These are phyloP conservation scores for Busseola fusca DNA, from an alignment of 2,888 invertebrate genomes.

Conservation along the genomic window DNA sequence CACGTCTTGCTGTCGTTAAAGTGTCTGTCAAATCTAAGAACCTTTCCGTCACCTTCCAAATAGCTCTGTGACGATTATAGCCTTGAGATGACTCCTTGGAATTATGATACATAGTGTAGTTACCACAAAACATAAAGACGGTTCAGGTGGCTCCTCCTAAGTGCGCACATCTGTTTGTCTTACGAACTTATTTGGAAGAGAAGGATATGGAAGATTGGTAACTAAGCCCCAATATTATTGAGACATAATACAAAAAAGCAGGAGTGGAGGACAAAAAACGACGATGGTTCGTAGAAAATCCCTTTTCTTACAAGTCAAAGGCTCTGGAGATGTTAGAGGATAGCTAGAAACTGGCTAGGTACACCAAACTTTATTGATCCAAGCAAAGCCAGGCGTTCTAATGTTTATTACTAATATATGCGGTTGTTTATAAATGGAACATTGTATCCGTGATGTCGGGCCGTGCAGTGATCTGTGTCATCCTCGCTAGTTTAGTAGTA, in stretches of 20 bases:
- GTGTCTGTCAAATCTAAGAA: neutral
- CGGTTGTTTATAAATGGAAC: slow-evolving; percentile 63
- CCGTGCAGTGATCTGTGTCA: slow-evolving; percentile 74
- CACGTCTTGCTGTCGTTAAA: neutral
- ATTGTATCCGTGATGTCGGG: slow-evolving; percentile 72
- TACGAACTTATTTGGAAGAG: neutral
- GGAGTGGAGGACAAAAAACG: neutral
- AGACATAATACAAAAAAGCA: neutral
- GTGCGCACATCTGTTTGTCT: neutral
- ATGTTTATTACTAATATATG: slow-evolving; percentile 57
- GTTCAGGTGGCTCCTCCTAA: too few relatives aligned
- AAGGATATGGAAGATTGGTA: neutral
- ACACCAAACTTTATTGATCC: neutral
- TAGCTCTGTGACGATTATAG: neutral
- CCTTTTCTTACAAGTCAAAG: neutral
- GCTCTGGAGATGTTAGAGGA: neutral
- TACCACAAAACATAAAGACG: neutral
- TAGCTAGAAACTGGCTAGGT: neutral
- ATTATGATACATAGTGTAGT: slow-evolving; percentile 10
- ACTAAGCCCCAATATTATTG: neutral
- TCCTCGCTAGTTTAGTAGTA: slow-evolving; percentile 72
- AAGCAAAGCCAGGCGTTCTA: slow-evolving; percentile 31
- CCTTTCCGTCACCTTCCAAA: neutral
- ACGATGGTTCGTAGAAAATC: neutral
- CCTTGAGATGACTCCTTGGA: neutral